Evolutionary conservation across 2,888 invertebrate genomes (phyloP), one percentile per base, ranked within the genome.

Genomic region (Drosophila multiciliata): DNA sequence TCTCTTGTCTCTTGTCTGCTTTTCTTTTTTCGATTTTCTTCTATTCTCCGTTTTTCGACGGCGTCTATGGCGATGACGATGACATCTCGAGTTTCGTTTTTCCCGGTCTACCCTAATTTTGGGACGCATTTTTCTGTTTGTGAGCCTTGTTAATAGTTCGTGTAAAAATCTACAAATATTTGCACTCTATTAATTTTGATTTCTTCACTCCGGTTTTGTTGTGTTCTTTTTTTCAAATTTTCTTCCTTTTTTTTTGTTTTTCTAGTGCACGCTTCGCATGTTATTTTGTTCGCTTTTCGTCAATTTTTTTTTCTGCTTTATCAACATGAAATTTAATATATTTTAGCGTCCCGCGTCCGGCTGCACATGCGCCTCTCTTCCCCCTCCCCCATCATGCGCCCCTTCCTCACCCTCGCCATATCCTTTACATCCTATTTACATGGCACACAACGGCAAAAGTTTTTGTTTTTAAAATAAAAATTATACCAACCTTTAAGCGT

Each of bases 161-260:
- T 92, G 92, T 92, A 92, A 92, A 92, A 92, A 91, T 91, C 87
- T 91, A 90, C 90, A 92, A 92, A 92, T 92, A 92, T 92, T 92
- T 92, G 87, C 87, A 85, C 81, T 83, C 87, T 91, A 91, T 91
- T 90, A 90, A 92, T 90, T 90, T 86, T 82, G 78, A 72, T 86
- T 83, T 77, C 72, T 82, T 79, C 64, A 55, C 70, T 75, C 15
- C 59, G 64, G 36, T 67, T 66, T 69, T 59, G 23, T 26, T 50
- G 26, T 60, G 38, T 17, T 38, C 23, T 23, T 23, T 65, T 75
- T 65, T 48, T 69, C 74, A 23, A 45, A 45, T 45, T 23, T 45
- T 75, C 63, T 60, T 26, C 15, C 1, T 8, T 23, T 23, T 20
- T 20, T 23, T 74, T 74, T 83, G 83, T 86, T 84, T 80, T 81